Evolutionary conservation across 1,140 invertebrate species (phyloP).

Genomic region (Drosophila fuyamai): DNA sequence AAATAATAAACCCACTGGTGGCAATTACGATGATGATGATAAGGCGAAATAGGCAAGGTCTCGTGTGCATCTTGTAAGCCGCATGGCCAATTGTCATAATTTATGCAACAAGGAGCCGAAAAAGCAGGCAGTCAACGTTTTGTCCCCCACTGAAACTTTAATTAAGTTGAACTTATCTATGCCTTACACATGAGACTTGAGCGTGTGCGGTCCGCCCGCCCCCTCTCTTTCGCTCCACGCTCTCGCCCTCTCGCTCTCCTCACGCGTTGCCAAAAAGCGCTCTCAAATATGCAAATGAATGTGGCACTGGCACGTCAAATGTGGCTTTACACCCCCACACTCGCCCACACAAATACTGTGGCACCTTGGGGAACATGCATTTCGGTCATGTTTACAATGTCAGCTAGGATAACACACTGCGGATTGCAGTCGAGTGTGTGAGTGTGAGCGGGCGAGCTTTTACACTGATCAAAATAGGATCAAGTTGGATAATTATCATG

Average conservation of each 20-base stretch:
- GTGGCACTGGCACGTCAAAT: constrained; percentile 69
- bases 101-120: constrained; percentile 59
- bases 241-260: not conserved
- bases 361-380: constrained; percentile 75
- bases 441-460: constrained; percentile 22
- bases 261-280: constrained; percentile 48
- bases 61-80: constrained; percentile 36
- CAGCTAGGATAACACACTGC: constrained; percentile 75
- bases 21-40: constrained; percentile 46
- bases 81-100: constrained; percentile 66
- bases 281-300: constrained; percentile 80
- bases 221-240: constrained; percentile 9
- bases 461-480: constrained; percentile 2
- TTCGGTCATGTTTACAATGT: constrained; percentile 81
- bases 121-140: constrained; percentile 52
- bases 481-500: not conserved
- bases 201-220: constrained; percentile 11
- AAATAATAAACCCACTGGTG: constrained; percentile 33
- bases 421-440: constrained; percentile 43
- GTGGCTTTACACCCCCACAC: constrained; percentile 65
- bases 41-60: constrained; percentile 46
- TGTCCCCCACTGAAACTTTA: constrained; percentile 74
- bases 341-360: constrained; percentile 21
- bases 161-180: constrained; percentile 81
- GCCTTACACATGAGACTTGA: constrained; percentile 71